Evolutionary conservation across 2,888 invertebrate genomes (phyloP), one percentile per base, ranked within the genome.

Genomic region (Ophonus ardosiacus): DNA sequence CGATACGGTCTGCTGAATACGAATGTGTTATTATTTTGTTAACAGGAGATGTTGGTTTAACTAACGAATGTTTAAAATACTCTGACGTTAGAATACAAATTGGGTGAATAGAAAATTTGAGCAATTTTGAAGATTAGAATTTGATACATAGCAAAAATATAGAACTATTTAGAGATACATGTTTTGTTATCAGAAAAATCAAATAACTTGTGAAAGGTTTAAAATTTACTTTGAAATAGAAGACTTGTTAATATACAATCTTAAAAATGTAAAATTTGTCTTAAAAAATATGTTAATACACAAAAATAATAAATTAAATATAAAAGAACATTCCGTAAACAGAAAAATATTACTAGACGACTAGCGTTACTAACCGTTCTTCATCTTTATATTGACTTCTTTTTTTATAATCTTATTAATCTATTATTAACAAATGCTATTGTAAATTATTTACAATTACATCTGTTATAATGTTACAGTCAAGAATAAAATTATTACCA

Each of bases 1-100:
- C 18, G 71, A 74, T 74, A 74, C 71, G 71, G 71, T 74, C 71
- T 74, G 71, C 40, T 74, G 71, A 74, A 74, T 74, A 43, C 71
- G 43, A 74, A 74, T 74, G 18, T 43, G 71, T 74, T 74, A 74
- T 74, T 74, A 74, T 74, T 74, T 43, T 43, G 71, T 74, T 74
- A 74, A 43, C 71, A 74, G 17, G n/a, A 74, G 71, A 74, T 43
- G 71, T 43, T 74, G 43, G 18, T 15, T 68, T 68, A 68, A 38
- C 68, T 15, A 68, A 68, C 40, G 65, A 65, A 31, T 74, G 43
- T 17, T 43, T 74, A 43, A 38, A 68, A 68, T 63, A 21, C 63
- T 24, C 10, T 65, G n/a, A 15, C 24, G 61, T 61, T 18, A 61
- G 18, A 61, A 17, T 31, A 68, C 18, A 63, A 68, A 38, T 68